Conservation (phyloP, 2,888 invertebrate genomes). For the Tinea pellionella region DNA sequence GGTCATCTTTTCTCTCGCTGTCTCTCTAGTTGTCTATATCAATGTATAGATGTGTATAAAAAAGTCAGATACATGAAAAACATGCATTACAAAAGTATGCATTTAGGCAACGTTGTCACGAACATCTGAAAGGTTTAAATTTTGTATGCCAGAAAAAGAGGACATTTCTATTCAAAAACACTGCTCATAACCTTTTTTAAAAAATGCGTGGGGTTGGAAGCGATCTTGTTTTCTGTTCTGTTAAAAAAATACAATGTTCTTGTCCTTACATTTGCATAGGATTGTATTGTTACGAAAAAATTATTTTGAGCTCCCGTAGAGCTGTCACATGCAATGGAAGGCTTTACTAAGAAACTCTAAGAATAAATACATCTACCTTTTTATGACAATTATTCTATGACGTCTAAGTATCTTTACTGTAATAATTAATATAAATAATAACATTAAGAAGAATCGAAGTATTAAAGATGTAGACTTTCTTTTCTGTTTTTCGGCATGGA, state of each 20-base stretch:
- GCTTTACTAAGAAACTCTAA: background rate
- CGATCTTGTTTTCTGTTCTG: background rate
- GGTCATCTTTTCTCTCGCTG: no score
- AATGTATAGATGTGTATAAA: no score
- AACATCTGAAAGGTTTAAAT: background rate
- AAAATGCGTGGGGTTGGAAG: background rate
- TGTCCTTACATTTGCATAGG: constrained; percentile 5
- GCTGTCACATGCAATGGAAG: constrained; percentile 2
- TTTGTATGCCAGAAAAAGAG: background rate
- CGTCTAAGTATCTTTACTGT: background rate
- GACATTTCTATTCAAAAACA: background rate
- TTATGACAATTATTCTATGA: background rate
- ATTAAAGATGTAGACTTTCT: no score
- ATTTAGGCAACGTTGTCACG: background rate
- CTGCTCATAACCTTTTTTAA: background rate
- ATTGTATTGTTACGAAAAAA: background rate
- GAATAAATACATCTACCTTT: background rate
- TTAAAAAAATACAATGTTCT: background rate
- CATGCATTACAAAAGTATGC: background rate
- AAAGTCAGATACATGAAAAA: no score
- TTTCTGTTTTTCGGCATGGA: no score
- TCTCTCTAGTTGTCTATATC: no score
- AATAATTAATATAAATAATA: background rate
- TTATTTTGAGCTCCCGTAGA: background rate
- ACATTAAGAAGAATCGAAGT: no score